Percentiles rank a stretch among this genome's conserved stretches.
Conservation (phyloP, 1,140 invertebrate genomes). For the Phortica variegata region DNA sequence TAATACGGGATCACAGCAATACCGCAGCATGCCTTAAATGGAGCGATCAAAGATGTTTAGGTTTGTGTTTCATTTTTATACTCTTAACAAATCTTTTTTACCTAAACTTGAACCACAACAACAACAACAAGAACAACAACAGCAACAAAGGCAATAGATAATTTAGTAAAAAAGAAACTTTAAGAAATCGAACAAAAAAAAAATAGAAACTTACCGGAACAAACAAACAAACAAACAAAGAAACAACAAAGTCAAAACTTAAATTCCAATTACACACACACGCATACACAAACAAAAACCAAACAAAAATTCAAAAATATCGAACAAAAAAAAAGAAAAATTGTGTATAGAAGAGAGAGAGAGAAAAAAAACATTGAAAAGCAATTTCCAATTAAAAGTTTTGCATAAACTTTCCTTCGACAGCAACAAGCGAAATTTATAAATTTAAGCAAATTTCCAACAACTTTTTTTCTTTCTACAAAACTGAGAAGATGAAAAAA, state of each 20-base stretch:
- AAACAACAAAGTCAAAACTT: conserved; percentile 1
- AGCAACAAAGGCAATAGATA: conserved; percentile 39
- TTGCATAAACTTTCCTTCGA: conserved; percentile 18
- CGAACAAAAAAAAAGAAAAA: conserved; percentile 23
- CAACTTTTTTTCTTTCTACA: too few species aligned
- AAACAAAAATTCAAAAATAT: neutral
- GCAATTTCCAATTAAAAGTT: conserved; percentile 39
- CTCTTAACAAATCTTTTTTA: conserved; percentile 41
- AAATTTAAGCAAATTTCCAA: too few species aligned
- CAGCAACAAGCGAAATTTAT: conserved; percentile 9
- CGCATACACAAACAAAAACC: neutral
- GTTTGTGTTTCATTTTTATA: conserved; percentile 52
- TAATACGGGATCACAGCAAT: conserved; percentile 37
- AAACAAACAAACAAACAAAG: too few species aligned
- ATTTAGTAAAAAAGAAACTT: conserved; percentile 24
- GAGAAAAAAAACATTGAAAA: conserved; percentile 20
- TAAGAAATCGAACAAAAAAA: neutral
- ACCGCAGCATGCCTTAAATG: conserved; percentile 43
- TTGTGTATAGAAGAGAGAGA: conserved; percentile 19
- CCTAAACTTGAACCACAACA: conserved; percentile 41
- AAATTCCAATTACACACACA: neutral
- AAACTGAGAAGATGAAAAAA: conserved; percentile 18
- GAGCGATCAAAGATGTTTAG: conserved; percentile 52
- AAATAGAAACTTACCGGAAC: neutral
- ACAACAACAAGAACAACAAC: conserved; percentile 37